Conservation (phyloP, 2,113 vertebrate species). For the Columba livia region DNA sequence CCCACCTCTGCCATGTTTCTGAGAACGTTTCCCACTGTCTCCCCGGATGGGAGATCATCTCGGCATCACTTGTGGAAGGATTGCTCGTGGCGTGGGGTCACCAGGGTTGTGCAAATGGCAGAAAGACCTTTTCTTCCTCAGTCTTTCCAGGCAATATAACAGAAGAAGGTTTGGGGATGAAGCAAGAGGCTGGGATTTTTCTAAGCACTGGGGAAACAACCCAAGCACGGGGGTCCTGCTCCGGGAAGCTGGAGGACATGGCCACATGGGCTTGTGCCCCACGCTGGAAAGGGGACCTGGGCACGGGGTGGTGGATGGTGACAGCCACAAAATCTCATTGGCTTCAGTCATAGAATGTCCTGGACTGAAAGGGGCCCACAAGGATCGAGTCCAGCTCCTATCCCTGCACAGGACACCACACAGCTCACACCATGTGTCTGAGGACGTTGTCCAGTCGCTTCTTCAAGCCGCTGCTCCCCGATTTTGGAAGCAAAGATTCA, state of each 20-base stretch:
- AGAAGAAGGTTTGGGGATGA: background rate
- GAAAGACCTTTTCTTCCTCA: background rate
- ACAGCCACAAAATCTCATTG: accelerated
- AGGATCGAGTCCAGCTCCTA: too few species aligned
- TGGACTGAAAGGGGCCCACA: too few species aligned
- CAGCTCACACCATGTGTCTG: too few species aligned
- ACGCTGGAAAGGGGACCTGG: accelerated
- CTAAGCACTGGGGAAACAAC: background rate
- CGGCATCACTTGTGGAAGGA: background rate
- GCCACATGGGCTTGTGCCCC: background rate
- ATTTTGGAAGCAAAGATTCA: background rate
- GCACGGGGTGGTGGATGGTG: background rate
- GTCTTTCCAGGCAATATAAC: background rate
- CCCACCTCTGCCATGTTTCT: background rate
- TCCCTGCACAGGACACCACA: too few species aligned
- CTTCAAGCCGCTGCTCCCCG: accelerated
- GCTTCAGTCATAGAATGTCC: accelerated
- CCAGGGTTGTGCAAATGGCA: too few species aligned
- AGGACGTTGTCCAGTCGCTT: too few species aligned
- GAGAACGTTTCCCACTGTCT: background rate
- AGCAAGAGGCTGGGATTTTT: background rate
- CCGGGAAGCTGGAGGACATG: accelerated
- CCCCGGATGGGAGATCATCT: background rate
- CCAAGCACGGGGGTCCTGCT: background rate
- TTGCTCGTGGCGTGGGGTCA: accelerated